Evolutionary conservation across 2,888 invertebrate species (phyloP).

Genomic region (Andrena marginata): DNA sequence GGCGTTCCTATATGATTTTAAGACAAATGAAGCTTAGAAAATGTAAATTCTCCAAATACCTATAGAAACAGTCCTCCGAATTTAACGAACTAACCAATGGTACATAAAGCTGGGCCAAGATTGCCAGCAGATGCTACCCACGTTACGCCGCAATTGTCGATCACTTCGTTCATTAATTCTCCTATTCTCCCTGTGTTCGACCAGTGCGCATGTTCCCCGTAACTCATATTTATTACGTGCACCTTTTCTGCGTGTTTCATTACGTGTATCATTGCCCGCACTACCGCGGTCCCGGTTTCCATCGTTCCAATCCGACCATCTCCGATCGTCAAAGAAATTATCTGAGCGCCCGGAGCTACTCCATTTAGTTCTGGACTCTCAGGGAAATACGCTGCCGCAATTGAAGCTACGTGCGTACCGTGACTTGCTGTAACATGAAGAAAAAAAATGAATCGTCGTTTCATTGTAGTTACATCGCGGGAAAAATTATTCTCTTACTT

Average conservation of each 20-base stretch:
- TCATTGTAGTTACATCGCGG: background rate
- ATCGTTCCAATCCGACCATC: conserved; percentile 96
- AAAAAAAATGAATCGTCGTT: conserved; percentile 1
- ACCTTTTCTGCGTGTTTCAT: conserved; percentile 89
- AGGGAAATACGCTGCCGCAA: conserved; percentile 96
- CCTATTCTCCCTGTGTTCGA: conserved; percentile 95
- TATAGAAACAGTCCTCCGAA: background rate
- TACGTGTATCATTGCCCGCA: conserved; percentile 95
- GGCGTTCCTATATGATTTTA: conserved; percentile 86
- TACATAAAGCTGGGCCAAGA: conserved; percentile 95
- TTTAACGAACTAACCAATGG: conserved; percentile 88
- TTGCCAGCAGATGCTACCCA: conserved; percentile 99
- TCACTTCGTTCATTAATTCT: conserved; percentile 93
- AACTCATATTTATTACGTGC: conserved; percentile 99
- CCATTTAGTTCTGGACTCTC: conserved; percentile 96
- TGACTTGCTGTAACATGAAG: conserved; percentile 91
- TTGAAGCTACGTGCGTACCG: conserved; percentile 99
- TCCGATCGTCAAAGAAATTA: conserved; percentile 97
- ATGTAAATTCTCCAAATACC: background rate
- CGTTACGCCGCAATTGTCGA: conserved; percentile 95
- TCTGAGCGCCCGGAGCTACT: conserved; percentile 97
- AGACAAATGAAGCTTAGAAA: conserved; percentile 67
- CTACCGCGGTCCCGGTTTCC: conserved; percentile 98
- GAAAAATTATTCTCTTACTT: background rate
- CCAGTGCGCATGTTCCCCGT: conserved; percentile 98